Evolutionary conservation across 2,888 invertebrate genomes (phyloP).

Genomic region (Drosophila parthenogenetica): DNA sequence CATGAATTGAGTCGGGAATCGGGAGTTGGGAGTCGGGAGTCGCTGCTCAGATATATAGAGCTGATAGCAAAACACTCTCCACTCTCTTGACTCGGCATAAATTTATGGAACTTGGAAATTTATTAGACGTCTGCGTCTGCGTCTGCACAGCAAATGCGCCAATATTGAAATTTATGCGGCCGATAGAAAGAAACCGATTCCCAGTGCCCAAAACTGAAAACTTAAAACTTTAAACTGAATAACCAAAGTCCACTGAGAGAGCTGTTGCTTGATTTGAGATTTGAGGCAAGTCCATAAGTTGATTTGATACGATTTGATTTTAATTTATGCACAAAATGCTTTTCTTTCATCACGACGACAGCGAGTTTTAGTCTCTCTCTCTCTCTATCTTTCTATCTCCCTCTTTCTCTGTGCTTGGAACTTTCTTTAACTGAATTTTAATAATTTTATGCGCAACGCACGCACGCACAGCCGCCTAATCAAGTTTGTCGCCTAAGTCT

Average conservation of each 20-base stretch:
- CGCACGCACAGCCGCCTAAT: conserved; percentile 75
- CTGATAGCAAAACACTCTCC: conserved; percentile 12
- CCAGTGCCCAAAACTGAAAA: conserved; percentile 1
- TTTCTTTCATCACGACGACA: conserved; percentile 75
- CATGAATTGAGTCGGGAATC: conserved; percentile 38
- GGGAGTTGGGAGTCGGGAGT: neutral
- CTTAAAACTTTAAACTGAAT: conserved; percentile 7
- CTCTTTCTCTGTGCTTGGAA: conserved; percentile 47
- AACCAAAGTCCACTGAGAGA: conserved; percentile 1
- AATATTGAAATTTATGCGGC: conserved; percentile 78
- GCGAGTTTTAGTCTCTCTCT: conserved; percentile 43
- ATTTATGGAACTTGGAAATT: conserved; percentile 74
- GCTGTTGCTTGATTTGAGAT: conserved; percentile 1
- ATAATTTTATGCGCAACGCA: conserved; percentile 80
- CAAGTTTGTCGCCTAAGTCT: conserved; percentile 81
- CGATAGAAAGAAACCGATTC: conserved; percentile 43
- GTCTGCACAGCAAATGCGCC: conserved; percentile 68
- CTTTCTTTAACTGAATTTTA: conserved; percentile 82
- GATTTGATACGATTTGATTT: conserved; percentile 81
- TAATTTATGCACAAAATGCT: conserved; percentile 81
- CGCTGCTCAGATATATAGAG: conserved; percentile 16
- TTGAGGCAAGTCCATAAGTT: conserved; percentile 63
- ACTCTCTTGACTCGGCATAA: conserved; percentile 74
- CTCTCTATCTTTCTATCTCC: neutral
- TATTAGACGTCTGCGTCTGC: conserved; percentile 69